Conservation (phyloP, 2,113 vertebrate genomes). For the Gracilinanus agilis region DNA sequence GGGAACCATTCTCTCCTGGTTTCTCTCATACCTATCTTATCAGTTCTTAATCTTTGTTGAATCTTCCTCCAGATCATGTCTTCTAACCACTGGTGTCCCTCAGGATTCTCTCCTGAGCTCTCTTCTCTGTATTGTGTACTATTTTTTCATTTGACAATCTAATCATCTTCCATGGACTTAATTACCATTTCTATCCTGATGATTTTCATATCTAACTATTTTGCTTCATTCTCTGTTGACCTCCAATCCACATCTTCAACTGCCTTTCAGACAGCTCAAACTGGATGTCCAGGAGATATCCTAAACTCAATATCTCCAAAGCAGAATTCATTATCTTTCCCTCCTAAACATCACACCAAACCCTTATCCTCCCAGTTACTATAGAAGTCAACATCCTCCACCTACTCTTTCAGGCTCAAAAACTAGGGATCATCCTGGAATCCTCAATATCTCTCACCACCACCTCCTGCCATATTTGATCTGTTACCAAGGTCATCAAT, state of each 20-base stretch:
- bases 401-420: background rate
- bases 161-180: background rate
- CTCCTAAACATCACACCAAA: too few species aligned
- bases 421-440: background rate
- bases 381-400: background rate
- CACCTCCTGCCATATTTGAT: background rate
- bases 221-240: background rate
- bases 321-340: background rate
- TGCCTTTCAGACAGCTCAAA: background rate
- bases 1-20: background rate
- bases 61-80: background rate
- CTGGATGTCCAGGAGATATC: background rate
- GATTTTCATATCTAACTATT: background rate
- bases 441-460: background rate
- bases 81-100: background rate
- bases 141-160: background rate
- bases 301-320: background rate
- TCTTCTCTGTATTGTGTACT: background rate
- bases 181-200: background rate
- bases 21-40: background rate
- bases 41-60: background rate
- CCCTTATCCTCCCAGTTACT: background rate
- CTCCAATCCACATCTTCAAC: background rate
- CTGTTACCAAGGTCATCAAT: background rate
- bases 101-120: background rate